phyloP scores from a whole-genome alignment of 2,888 invertebrate species.

The Subacronicta megacephala region DNA sequence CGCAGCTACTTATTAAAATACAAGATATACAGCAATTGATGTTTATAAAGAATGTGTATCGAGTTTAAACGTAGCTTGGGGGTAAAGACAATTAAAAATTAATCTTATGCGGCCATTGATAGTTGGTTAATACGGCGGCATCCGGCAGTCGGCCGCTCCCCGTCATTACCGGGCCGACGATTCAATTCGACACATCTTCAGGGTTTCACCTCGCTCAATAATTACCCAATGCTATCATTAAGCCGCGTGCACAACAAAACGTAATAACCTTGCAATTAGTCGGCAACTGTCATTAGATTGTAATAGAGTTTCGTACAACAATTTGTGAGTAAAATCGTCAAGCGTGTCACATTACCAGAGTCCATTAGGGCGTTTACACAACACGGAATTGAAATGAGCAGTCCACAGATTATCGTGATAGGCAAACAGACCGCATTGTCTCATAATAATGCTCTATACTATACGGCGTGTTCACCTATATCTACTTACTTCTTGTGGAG shows the following conservation, averaged over 20 bases:
- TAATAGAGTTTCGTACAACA: conserved; percentile 89
- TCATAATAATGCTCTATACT: conserved; percentile 84
- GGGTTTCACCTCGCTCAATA: conserved; percentile 88
- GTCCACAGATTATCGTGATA: conserved; percentile 89
- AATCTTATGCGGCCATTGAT: conserved; percentile 79
- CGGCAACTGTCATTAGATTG: conserved; percentile 88
- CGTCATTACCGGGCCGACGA: conserved; percentile 76
- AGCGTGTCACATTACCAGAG: conserved; percentile 89
- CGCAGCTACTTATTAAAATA: conserved; percentile 53
- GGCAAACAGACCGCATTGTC: conserved; percentile 87
- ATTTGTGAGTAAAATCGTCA: conserved; percentile 90
- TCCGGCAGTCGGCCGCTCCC: conserved; percentile 64
- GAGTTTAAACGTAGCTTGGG: conserved; percentile 67
- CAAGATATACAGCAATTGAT: conserved; percentile 61
- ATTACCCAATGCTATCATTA: conserved; percentile 85
- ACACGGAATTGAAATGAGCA: conserved; percentile 89
- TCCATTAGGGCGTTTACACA: conserved; percentile 89
- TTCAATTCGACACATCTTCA: conserved; percentile 89
- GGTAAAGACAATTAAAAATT: conserved; percentile 79
- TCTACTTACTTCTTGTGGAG: conserved; percentile 21
- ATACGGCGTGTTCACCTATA: conserved; percentile 71
- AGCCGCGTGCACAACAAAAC: conserved; percentile 85
- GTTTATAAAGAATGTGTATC: conserved; percentile 57
- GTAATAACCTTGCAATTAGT: conserved; percentile 89
- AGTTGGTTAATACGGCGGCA: conserved; percentile 67